phyloP scores from a whole-genome alignment of 1,140 invertebrate species.

The Leptinotarsa texana region DNA sequence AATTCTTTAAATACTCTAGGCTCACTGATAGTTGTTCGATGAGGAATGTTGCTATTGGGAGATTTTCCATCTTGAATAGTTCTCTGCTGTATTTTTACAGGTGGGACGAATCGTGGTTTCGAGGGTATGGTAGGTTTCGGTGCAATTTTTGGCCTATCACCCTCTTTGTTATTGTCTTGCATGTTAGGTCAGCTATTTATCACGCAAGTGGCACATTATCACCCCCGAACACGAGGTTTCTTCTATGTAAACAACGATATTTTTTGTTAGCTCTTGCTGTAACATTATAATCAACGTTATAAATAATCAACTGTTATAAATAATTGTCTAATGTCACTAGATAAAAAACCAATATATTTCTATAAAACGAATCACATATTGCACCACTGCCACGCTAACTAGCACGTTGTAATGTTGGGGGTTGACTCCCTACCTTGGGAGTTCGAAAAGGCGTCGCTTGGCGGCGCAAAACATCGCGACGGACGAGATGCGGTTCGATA shows the following conservation, averaged over 20 bases:
- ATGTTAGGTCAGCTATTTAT: slow-evolving; percentile 30
- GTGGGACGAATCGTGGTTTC: slow-evolving; percentile 53
- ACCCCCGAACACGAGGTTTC: slow-evolving; percentile 11
- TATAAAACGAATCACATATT: slow-evolving; percentile 22
- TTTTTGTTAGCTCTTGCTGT: neutral
- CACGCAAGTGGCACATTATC: slow-evolving; percentile 6
- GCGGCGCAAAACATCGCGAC: slow-evolving; percentile 48
- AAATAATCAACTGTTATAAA: neutral
- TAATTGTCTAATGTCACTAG: neutral
- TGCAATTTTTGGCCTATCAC: slow-evolving; percentile 51
- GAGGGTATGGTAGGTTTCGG: slow-evolving; percentile 53
- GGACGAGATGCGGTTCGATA: slow-evolving; percentile 43
- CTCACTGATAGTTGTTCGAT: neutral
- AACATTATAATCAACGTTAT: neutral
- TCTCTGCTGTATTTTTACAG: slow-evolving; percentile 44
- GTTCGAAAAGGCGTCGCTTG: slow-evolving; percentile 47
- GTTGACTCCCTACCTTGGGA: slow-evolving; percentile 52
- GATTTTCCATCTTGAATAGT: slow-evolving; percentile 11
- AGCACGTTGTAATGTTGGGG: slow-evolving; percentile 53
- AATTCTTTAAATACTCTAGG: slow-evolving; percentile 17
- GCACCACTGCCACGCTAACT: slow-evolving; percentile 43
- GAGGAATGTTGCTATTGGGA: neutral
- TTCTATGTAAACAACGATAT: neutral
- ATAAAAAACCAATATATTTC: neutral
- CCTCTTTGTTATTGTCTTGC: slow-evolving; percentile 42